Percentiles rank a stretch among this genome's conserved stretches.
Conservation (phyloP, 2,888 invertebrate genomes). For the Eristalis arbustorum region DNA sequence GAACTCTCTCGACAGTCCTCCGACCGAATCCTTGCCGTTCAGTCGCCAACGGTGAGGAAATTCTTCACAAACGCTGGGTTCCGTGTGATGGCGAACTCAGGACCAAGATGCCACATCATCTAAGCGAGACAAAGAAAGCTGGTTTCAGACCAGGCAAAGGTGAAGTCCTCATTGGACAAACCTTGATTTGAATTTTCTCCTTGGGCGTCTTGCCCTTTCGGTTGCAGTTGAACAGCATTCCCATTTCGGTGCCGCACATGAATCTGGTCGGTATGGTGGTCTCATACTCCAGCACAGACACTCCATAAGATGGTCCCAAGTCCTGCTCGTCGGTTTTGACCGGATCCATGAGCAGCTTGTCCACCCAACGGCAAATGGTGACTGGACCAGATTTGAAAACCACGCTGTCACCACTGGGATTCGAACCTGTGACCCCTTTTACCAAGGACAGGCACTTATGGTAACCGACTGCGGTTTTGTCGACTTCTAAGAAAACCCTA, state of each 20-base stretch:
- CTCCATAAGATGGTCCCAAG: conserved; percentile 85
- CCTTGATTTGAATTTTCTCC: conserved; percentile 86
- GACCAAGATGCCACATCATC: conserved; percentile 88
- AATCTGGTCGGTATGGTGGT: conserved; percentile 91
- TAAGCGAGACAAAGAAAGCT: conserved; percentile 47
- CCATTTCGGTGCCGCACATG: conserved; percentile 88
- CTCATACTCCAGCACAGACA: conserved; percentile 90
- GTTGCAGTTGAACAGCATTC: conserved; percentile 84
- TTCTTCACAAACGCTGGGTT: conserved; percentile 97
- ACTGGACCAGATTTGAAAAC: no score
- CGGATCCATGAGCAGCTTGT: conserved; percentile 86
- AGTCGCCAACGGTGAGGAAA: conserved; percentile 96
- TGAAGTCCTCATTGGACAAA: conserved; percentile 49
- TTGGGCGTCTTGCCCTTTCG: conserved; percentile 87
- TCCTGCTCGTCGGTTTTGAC: conserved; percentile 85
- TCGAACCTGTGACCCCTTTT: no score
- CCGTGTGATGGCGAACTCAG: conserved; percentile 92
- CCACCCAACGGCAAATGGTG: no score
- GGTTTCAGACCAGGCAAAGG: not conserved
- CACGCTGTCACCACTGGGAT: no score
- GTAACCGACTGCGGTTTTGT: no score
- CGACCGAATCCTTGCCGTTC: conserved; percentile 97
- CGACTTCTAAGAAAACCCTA: no score
- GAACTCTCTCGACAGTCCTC: conserved; percentile 97
- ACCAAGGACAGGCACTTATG: no score